Evolutionary conservation across 2,797 vertebrate genomes (phyloP), one percentile per base, ranked within the genome.

Genomic region (Geotrypetes seraphini): DNA sequence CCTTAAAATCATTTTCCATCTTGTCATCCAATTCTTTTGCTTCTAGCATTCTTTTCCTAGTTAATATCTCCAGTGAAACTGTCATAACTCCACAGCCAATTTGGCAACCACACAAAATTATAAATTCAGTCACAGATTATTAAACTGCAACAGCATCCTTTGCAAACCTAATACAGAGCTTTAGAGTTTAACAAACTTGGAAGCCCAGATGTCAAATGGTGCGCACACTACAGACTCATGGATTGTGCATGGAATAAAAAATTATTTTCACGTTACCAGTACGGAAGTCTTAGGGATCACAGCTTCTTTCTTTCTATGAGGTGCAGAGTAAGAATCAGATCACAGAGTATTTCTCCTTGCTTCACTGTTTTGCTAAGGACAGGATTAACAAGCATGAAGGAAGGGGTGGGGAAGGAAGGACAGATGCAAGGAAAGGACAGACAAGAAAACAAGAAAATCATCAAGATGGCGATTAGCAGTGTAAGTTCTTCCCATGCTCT

Each of bases 341-440:
- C 70, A 66, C 61, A 71, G 36, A 69, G 63, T 50, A 73, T 65
- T 50, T 75, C 62, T 60, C 60, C 51, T 53, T 60, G 58, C 73
- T 75, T 66, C 73, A 67, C 60, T 60, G 57, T 62, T 79, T 83
- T 79, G 74, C 76, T 78, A 79, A 58, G 88, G 78, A 83, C 74
- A 83, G 53, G 66, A 78, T 86, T 84, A 78, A 81, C 71, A 86
- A 76, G 57, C 57, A 69, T 47, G 49, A 7, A 35, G 57, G 50
- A 49, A 53, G 51, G 45, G 54, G 65, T 58, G 63, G 47, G 69
- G 52, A 66, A 59, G 66, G 56, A 67, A 68, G 41, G 48, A 58
- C 53, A 61, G 31, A 29, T 10, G n/a, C 19, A 39, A 42, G 16
- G 28, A 25, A 28, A 19, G 16, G 16, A 12, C 40, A 59, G 43